phyloP scores from a whole-genome alignment of 1,140 invertebrate genomes.

The Spodoptera frugiperda region DNA sequence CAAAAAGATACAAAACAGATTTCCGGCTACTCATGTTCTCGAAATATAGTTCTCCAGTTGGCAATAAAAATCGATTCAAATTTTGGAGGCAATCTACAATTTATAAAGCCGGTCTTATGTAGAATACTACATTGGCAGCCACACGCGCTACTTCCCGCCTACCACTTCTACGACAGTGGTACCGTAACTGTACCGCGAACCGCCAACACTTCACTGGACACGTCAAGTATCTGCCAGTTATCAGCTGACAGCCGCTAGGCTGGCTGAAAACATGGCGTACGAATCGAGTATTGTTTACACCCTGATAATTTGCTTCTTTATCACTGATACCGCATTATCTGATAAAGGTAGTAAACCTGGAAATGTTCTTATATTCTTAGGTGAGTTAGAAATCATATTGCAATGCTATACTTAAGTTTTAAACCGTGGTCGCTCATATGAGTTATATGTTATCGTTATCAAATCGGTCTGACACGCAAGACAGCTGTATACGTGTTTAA shows the following conservation, averaged over 20 bases:
- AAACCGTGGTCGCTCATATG: no score
- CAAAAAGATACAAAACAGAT: conserved; percentile 93
- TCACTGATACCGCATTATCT: conserved; percentile 65
- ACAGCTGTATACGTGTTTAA: no score
- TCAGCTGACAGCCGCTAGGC: neutral
- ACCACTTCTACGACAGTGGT: no score
- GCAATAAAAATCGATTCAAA: conserved; percentile 59
- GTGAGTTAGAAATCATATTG: conserved; percentile 56
- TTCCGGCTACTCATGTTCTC: conserved; percentile 62
- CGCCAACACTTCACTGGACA: conserved; percentile 60
- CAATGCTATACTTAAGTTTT: no score
- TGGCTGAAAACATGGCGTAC: conserved; percentile 50
- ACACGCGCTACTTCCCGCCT: no score
- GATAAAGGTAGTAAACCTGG: conserved; percentile 60
- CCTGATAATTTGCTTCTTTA: conserved; percentile 60
- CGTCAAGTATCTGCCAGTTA: conserved; percentile 53
- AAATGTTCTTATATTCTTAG: conserved; percentile 77
- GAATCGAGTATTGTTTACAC: conserved; percentile 47
- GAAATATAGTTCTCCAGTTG: neutral
- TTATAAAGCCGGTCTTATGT: conserved; percentile 58
- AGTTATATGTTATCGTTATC: neutral
- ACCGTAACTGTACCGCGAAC: conserved; percentile 20
- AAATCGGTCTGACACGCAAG: neutral
- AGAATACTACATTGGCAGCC: conserved; percentile 40
- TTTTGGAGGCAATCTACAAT: conserved; percentile 66